Base-by-base conservation (phyloP, 2,888 invertebrate genomes). In the Pimpla rufipes region DNA sequence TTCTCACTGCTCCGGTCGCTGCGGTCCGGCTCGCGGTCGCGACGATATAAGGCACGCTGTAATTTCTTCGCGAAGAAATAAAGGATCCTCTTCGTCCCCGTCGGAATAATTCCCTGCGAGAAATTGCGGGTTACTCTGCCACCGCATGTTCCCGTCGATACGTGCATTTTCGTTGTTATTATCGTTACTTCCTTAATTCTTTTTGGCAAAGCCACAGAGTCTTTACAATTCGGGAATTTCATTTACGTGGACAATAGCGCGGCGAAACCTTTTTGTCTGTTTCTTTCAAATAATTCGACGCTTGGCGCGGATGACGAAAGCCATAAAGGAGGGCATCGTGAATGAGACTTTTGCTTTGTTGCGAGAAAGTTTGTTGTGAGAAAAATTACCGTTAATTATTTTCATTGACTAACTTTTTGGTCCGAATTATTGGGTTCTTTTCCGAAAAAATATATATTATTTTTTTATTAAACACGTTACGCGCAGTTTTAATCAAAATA, bases 41-140 rank as follows among this genome's bases (percentile, higher is more conserved):
- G 66, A 90, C 88, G 59, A 89, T 87, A 83, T 86, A 88, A 75
- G 88, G 81, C 52, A 89, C 37, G 89, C 89, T 18, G 86, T 86
- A 29, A 90, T 90, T 52, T 90, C 90, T 64, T 91, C 90, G 82
- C 88, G 90, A 55, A 91, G 89, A 13, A 87, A 88, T 40, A 89
- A 88, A 73, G 88, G 74, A 70, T 88, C 89, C 29, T 70, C 81
- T 21, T 78, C 81, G 8, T 85, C 74, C 8, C 66, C 66, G 40
- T 18, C 59, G 21, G 55, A 73, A 75, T 80, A 77, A 81, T 84
- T 81, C 64, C 64, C 75, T 57, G 29, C n/a, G 70, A 79, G 64
- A 77, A 80, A 74, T 83, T 85, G 70, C 77, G 66, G 78, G 80
- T 85, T 85, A 83, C 67, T 75, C 50, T 73, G 42, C 83, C 81